These are phyloP conservation scores for Acanthosepion esculentum DNA, from an alignment of 2,888 invertebrate genomes.

Conservation along the genomic window DNA sequence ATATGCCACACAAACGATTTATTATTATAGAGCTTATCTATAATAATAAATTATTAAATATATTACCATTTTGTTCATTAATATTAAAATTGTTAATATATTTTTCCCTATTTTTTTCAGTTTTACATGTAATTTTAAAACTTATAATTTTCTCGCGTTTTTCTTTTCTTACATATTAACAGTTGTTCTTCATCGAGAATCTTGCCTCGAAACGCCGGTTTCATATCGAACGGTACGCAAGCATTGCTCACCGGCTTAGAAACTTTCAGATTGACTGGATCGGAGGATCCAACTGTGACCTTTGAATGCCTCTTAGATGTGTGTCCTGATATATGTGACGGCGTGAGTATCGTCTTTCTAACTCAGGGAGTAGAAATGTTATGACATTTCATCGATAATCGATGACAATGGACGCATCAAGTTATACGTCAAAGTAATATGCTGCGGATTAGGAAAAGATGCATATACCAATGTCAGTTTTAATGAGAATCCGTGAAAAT, in stretches of 20 bases:
- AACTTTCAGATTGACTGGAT: conserved; percentile 35
- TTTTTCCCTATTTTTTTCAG: too few relatives aligned
- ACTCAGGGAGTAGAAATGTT: not conserved
- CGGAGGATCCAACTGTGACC: not conserved
- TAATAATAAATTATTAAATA: too few relatives aligned
- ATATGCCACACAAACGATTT: too few relatives aligned
- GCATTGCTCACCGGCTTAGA: not conserved
- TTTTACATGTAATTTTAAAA: too few relatives aligned
- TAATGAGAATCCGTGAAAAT: too few relatives aligned
- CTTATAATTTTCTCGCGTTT: not conserved
- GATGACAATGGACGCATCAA: too few relatives aligned
- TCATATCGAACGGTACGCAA: not conserved
- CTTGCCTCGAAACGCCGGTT: not conserved
- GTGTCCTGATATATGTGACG: not conserved
- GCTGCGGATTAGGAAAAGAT: too few relatives aligned
- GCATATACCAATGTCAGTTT: too few relatives aligned
- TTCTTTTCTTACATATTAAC: not conserved
- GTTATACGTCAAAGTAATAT: too few relatives aligned
- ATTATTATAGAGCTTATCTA: too few relatives aligned
- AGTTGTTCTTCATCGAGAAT: not conserved
- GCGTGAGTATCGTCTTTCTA: not conserved
- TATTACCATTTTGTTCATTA: too few relatives aligned
- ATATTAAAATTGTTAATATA: too few relatives aligned
- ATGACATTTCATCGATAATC: not conserved
- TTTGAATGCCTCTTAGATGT: conserved; percentile 22